Base-by-base conservation (phyloP, 2,797 vertebrate species). In the Tamandua tetradactyla region DNA sequence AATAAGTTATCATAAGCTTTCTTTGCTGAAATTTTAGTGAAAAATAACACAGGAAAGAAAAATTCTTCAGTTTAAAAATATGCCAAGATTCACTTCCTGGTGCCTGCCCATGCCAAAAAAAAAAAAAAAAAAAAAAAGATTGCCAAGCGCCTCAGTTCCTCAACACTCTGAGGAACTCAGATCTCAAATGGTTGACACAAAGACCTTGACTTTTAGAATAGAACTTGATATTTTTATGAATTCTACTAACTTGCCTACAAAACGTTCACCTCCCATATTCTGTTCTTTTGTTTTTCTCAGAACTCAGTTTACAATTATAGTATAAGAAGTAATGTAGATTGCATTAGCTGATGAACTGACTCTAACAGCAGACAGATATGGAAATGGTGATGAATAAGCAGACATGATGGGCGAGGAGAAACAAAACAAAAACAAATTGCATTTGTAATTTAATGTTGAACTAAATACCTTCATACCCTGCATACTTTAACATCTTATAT, bases 1-100 rank as follows among this genome's bases (percentile, higher is more conserved):
- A 97, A 97, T 94, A 66, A 96, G 49, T 85, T 94, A 74, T 69
- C 68, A 57, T 78, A 86, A 94, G 78, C 22, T 94, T 87, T 79
- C 49, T 82, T 75, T 95, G 64, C 79, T 90, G 35, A 82, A 84
- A 71, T 95, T 85, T 88, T 92, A 92, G 64, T 88, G 47, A 90
- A 95, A 95, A 93, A 82, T 90, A 94, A 76, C 66, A 61, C 59
- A 82, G 52, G 35, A 93, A 68, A 18, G 52, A 93, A 64, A 15
- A 59, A 66, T 90, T 78, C 22, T 2, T 23, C 42, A 35, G 86
- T 49, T 85, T 82, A 87, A 88, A 95, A 76, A 37, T 22, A 72
- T 0, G 89, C 10, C 30, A n/a, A n/a, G n/a, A n/a, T n/a, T n/a
- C n/a, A n/a, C n/a, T n/a, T n/a, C n/a, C n/a, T n/a, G n/a, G n/a